phyloP scores from a whole-genome alignment of 1,140 invertebrate species.

The Prorops nasuta region DNA sequence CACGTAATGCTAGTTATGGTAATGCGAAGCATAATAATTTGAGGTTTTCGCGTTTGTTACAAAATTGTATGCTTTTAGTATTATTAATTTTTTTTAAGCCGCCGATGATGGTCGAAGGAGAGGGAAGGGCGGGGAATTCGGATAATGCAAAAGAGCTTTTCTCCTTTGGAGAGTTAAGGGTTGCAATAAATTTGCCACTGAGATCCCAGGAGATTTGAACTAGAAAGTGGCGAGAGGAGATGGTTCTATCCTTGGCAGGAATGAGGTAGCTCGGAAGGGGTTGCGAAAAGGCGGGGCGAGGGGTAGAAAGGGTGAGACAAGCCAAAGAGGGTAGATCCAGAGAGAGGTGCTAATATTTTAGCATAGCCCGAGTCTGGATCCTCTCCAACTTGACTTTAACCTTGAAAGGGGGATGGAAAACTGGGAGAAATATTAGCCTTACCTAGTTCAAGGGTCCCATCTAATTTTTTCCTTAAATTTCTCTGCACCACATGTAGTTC shows the following conservation, averaged over 20 bases:
- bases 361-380: conserved; percentile 7
- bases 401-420: background rate
- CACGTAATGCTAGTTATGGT: no score
- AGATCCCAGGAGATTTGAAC: background rate
- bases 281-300: conserved; percentile 21
- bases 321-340: conserved; percentile 7
- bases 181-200: background rate
- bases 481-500: background rate
- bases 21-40: no score
- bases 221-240: background rate
- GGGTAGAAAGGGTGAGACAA: conserved; percentile 29
- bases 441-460: background rate
- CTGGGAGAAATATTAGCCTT: background rate
- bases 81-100: no score
- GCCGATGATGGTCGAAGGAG: no score
- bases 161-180: background rate
- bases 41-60: no score
- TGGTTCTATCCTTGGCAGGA: background rate
- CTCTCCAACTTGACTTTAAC: background rate
- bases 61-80: no score
- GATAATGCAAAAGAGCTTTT: no score
- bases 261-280: conserved; percentile 15
- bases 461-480: background rate
- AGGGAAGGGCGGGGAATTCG: no score
- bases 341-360: conserved; percentile 13